Evolutionary conservation across 2,797 vertebrate genomes (phyloP), one percentile per base, ranked within the genome.

Genomic region (Momotus momota): DNA sequence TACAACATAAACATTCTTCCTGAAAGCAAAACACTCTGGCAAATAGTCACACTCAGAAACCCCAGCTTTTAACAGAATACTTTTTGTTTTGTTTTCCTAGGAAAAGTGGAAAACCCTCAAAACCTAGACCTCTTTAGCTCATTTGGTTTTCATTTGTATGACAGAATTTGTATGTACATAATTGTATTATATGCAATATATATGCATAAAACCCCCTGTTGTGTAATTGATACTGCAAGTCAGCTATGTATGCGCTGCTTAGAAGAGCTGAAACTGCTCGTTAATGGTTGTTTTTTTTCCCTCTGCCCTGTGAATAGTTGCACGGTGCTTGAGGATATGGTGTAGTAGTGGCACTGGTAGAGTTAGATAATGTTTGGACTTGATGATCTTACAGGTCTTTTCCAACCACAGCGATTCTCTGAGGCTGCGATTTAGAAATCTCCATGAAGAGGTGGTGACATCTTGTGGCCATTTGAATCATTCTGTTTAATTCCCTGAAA

Each of bases 391-490:
- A 35, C 35, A 35, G 35, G 35, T 35, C 35, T 35, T 35, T 35
- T 35, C 35, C 35, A 35, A 35, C 8, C 35, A 35, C 8, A 35
- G 35, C 35, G 8, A 8, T 35, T 35, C 35, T 35, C 35, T 35
- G 35, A 35, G 35, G 7, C 35, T n/a, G n/a, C n/a, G n/a, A n/a
- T 38, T 70, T 55, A 9, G 35, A 81, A 72, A 73, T 31, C n/a
- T 60, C 52, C 43, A 0, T 21, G 72, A 88, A 31, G 20, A 86
- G 1, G 12, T 86, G 41, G 73, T 88, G 94, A 96, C 94, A 94
- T 77, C 95, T 94, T 84, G 87, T 64, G 96, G 95, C 8, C 73
- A 13, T 66, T 82, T 45, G 8, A 54, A 57, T 67, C 2, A 33
- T 51, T 73, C 40, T 9, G 6, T 62, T 88, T 48, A 51, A 81